These are phyloP conservation scores for Erythrocercus mccallii DNA, from an alignment of 2,113 vertebrate species.

Conservation along the genomic window DNA sequence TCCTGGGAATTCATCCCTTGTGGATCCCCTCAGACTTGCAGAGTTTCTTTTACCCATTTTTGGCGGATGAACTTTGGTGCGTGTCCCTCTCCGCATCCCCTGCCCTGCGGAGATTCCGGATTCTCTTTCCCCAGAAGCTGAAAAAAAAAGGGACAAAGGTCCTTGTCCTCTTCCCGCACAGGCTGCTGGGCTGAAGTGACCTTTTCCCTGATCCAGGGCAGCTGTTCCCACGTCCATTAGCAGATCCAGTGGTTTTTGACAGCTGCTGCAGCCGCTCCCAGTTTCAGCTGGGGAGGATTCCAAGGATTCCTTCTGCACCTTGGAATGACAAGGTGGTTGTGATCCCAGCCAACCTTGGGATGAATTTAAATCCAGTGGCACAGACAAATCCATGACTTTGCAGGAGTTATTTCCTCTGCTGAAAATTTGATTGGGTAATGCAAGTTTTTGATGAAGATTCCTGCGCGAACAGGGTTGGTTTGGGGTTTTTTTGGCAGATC, in stretches of 20 bases:
- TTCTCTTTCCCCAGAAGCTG: neutral
- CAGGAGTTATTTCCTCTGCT: neutral
- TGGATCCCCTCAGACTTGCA: neutral
- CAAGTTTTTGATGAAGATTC: neutral
- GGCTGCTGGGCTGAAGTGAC: neutral
- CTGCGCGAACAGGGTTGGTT: fast-evolving
- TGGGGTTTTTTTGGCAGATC: neutral
- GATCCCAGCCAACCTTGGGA: neutral
- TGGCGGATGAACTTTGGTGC: fast-evolving
- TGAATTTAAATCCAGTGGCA: neutral
- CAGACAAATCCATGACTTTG: neutral
- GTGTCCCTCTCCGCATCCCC: neutral
- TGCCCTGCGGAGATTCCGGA: fast-evolving
- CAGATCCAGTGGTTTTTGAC: neutral
- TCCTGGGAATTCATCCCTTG: neutral
- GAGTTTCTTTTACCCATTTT: neutral
- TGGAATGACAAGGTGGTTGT: neutral
- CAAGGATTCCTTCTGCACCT: neutral
- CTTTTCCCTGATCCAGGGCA: neutral
- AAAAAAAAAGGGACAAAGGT: neutral
- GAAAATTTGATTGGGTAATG: neutral
- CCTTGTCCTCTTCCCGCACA: neutral
- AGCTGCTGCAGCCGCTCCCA: neutral
- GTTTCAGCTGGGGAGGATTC: neutral
- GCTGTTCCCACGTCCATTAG: neutral